Evolutionary conservation across 1,140 invertebrate genomes (phyloP), one percentile per base, ranked within the genome.

Genomic region (Eciton burchellii): DNA sequence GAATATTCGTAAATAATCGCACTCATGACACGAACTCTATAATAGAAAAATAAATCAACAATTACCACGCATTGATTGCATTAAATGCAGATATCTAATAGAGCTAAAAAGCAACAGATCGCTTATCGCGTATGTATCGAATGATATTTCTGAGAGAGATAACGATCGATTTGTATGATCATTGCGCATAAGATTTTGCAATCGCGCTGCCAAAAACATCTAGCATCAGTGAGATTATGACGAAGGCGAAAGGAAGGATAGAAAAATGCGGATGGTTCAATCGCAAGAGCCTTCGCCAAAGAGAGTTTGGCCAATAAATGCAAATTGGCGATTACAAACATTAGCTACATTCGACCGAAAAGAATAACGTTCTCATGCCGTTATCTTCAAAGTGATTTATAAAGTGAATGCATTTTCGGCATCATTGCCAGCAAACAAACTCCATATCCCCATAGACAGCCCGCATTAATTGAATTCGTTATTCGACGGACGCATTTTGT

Each of bases 361-460:
- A 43, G 65, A 65, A 82, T 63, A 45, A 52, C 72, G 43, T 35
- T 54, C 62, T 68, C 19, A 45, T 49, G 9, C 49, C 3, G 52
- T 74, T 57, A 63, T 82, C 77, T 59, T 86, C 81, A 60, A 79
- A 86, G 66, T 83, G 81, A 84, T 87, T 84, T 79, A 83, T 72
- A 60, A 79, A 87, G 59, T 66, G 29, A 63, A 73, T 57, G 21
- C 54, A 45, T 54, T 73, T 81, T 72, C 43, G 66, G 45, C 43
- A 71, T 60, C 57, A 26, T 70, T 82, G 24, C 54, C 84, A 65
- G 65, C 19, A 26, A 16, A 56, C 35, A 83, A 83, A 72, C 66
- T 43, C 26, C 26, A 35, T 21, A 45, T 35, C 52, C 16, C 14
- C 11, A 66, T 68, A 56, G 62, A 26, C 35, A 56, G 12, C 68